A percentile compares a stretch with the other conserved stretches of the same genome.
Evolutionary conservation across 2,888 invertebrate species (phyloP).

Genomic region (Strigamia crassipes): DNA sequence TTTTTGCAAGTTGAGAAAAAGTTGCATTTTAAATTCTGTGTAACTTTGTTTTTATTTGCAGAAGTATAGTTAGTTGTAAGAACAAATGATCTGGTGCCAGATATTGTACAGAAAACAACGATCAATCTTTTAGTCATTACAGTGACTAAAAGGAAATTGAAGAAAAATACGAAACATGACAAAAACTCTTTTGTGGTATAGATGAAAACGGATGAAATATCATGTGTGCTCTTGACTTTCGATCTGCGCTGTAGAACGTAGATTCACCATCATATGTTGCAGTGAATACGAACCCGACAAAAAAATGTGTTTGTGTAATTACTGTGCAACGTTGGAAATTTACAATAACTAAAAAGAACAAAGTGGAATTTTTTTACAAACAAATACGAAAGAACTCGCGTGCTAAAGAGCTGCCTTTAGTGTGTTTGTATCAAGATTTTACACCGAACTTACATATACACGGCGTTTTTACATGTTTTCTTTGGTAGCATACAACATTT

Average conservation of each 20-base stretch:
- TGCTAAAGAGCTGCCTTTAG: slow-evolving; percentile 7
- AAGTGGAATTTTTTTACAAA: slow-evolving; percentile 1
- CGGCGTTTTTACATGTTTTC: slow-evolving; percentile 2
- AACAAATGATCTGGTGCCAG: background rate
- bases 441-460: slow-evolving; percentile 5
- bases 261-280: slow-evolving; percentile 12
- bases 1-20: background rate
- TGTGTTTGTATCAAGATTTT: slow-evolving; percentile 22
- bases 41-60: background rate
- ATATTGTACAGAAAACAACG: background rate
- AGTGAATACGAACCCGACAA: background rate
- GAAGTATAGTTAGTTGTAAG: slow-evolving; percentile 5
- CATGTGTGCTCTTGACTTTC: slow-evolving; percentile 18
- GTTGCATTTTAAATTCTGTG: background rate
- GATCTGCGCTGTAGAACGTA: background rate
- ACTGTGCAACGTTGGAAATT: slow-evolving; percentile 6
- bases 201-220: slow-evolving; percentile 15
- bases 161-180: background rate
- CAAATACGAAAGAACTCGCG: background rate
- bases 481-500: slow-evolving; percentile 18
- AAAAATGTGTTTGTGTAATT: slow-evolving; percentile 5
- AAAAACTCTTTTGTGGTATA: background rate
- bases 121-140: slow-evolving; percentile 13
- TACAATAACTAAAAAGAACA: background rate
- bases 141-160: background rate